phyloP scores from a whole-genome alignment of 2,797 vertebrate genomes.

The Microtus agrestis region DNA sequence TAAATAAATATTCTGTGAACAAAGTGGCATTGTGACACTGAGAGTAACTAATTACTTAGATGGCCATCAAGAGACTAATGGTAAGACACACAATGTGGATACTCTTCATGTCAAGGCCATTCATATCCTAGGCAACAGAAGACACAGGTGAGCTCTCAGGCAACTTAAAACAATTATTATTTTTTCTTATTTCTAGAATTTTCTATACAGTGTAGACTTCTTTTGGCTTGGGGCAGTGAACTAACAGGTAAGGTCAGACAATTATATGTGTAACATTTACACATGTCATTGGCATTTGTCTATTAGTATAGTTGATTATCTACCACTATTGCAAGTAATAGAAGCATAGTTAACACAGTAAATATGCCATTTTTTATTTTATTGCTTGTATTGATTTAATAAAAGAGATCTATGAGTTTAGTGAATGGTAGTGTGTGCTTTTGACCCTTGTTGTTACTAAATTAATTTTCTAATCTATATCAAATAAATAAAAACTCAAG shows the following conservation, averaged over 20 bases:
- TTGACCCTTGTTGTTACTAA: not conserved
- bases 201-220: not conserved
- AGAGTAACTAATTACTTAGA: not conserved
- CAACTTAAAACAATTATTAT: not conserved
- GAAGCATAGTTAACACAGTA: not conserved
- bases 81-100: fast-evolving
- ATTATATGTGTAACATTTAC: not conserved
- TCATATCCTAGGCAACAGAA: not conserved
- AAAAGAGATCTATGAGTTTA: not conserved
- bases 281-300: not conserved
- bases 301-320: not conserved
- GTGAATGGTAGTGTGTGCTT: not conserved
- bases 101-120: no score
- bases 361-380: not conserved
- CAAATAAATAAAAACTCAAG: not conserved
- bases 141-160: fast-evolving
- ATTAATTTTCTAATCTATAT: not conserved
- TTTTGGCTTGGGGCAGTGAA: no score
- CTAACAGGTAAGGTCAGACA: not conserved
- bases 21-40: no score
- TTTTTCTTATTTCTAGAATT: not conserved
- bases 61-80: no score
- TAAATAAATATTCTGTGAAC: not conserved
- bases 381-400: not conserved
- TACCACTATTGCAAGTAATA: not conserved